phyloP scores from a whole-genome alignment of 2,888 invertebrate genomes.

The Drosophila longiperda region DNA sequence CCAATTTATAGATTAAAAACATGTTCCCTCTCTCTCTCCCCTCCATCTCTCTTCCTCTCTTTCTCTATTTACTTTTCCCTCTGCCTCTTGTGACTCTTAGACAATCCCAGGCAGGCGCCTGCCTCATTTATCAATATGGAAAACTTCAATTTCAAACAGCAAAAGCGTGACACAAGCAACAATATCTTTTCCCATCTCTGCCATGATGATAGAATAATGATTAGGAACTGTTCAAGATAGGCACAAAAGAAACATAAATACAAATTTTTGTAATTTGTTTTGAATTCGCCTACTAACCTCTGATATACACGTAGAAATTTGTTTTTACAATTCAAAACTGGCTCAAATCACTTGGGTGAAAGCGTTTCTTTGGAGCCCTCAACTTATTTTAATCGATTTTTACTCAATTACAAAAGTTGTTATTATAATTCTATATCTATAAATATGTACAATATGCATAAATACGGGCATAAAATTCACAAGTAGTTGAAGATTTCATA shows the following conservation, averaged over 20 bases:
- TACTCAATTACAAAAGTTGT: no score
- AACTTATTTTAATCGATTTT: neutral
- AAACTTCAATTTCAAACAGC: conserved; percentile 31
- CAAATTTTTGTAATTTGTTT: neutral
- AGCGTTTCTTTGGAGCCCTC: neutral
- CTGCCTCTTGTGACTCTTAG: neutral
- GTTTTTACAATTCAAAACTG: neutral
- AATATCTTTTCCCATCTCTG: neutral
- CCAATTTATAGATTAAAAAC: conserved; percentile 77
- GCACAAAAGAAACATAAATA: neutral
- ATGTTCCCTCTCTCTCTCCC: conserved; percentile 6
- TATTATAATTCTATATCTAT: no score
- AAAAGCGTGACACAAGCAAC: conserved; percentile 5
- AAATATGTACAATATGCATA: no score
- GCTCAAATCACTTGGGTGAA: neutral
- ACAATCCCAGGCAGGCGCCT: conserved; percentile 16
- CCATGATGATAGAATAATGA: neutral
- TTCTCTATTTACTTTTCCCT: neutral
- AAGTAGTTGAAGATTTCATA: conserved; percentile 1
- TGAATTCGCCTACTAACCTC: neutral
- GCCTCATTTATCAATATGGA: conserved; percentile 36
- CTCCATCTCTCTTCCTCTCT: neutral
- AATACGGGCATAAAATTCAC: conserved; percentile 10
- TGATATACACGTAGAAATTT: neutral
- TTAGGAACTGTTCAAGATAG: neutral